Evolutionary conservation across 2,888 invertebrate species (phyloP).

Genomic region (Masnerella sp.): DNA sequence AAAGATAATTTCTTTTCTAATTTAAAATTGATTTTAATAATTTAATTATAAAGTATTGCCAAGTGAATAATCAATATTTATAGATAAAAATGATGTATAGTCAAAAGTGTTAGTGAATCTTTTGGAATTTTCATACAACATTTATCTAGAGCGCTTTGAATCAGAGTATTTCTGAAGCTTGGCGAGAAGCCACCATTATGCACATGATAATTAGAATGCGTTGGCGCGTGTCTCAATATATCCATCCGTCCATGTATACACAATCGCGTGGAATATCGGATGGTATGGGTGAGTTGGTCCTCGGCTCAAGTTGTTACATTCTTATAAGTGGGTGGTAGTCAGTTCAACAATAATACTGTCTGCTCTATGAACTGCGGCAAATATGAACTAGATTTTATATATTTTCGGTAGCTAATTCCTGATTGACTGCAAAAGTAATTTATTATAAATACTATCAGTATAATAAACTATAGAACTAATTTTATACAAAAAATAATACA

Average conservation of each 20-base stretch:
- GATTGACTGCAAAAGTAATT: no score
- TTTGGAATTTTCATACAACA: constrained; percentile 65
- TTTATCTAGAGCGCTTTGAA: constrained; percentile 73
- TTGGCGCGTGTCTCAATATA: constrained; percentile 78
- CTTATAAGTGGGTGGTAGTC: constrained; percentile 66
- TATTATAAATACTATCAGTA: no score
- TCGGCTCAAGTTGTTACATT: constrained; percentile 64
- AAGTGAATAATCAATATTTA: constrained; percentile 47
- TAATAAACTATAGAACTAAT: no score
- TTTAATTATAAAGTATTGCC: constrained; percentile 12
- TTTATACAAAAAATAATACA: no score
- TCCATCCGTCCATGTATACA: constrained; percentile 68
- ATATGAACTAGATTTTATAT: constrained; percentile 63
- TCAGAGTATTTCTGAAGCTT: constrained; percentile 77
- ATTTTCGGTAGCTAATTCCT: constrained; percentile 45
- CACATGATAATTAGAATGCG: constrained; percentile 78
- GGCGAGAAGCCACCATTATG: constrained; percentile 77
- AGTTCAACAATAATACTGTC: constrained; percentile 60
- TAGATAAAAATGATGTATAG: constrained; percentile 55
- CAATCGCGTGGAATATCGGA: constrained; percentile 50
- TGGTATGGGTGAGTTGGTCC: constrained; percentile 57
- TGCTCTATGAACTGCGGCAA: constrained; percentile 59
- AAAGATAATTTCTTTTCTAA: neutral
- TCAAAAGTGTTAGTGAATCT: constrained; percentile 52
- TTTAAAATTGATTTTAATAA: constrained; percentile 8